These are phyloP conservation scores for Ctenosaura bakeri DNA, from an alignment of 2,797 vertebrate genomes.

Conservation along the genomic window DNA sequence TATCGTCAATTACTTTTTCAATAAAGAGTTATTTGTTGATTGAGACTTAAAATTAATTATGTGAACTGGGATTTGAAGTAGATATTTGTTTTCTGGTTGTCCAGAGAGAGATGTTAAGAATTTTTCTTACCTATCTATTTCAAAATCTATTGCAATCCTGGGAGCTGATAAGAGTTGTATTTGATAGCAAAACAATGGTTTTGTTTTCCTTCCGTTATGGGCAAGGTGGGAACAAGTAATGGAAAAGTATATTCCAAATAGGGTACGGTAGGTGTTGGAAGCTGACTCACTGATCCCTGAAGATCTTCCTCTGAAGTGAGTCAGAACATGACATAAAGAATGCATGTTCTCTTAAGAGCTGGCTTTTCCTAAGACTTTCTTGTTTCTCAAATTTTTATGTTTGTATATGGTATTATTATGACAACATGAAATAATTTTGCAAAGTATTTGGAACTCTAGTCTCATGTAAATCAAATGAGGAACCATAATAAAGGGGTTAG, in stretches of 20 bases:
- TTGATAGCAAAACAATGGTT: slow-evolving; percentile 51
- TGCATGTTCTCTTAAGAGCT: slow-evolving; percentile 60
- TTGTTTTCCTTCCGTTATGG: slow-evolving; percentile 69
- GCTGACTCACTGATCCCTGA: slow-evolving; percentile 75
- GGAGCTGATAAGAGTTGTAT: background rate
- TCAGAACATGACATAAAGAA: slow-evolving; percentile 67
- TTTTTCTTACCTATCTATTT: slow-evolving; percentile 29
- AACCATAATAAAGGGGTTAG: slow-evolving; percentile 15
- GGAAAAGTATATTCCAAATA: slow-evolving; percentile 72
- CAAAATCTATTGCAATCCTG: slow-evolving; percentile 35
- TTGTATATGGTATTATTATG: slow-evolving; percentile 62
- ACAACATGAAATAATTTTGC: slow-evolving; percentile 68
- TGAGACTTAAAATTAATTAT: background rate
- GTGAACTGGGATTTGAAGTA: slow-evolving; percentile 34
- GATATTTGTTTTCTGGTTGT: slow-evolving; percentile 38
- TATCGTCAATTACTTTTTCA: slow-evolving; percentile 21
- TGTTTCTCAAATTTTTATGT: slow-evolving; percentile 52
- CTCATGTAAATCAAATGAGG: slow-evolving; percentile 67
- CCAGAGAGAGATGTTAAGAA: slow-evolving; percentile 51
- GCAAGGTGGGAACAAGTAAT: slow-evolving; percentile 72
- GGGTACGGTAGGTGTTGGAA: slow-evolving; percentile 70
- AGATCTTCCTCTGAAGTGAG: slow-evolving; percentile 73
- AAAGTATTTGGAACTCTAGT: slow-evolving; percentile 66
- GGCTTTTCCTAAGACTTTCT: slow-evolving; percentile 72
- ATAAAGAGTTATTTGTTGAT: background rate